Evolutionary conservation across 2,113 vertebrate genomes (phyloP), one percentile per base, ranked within the genome.

Genomic region (Apaloderma vittatum): DNA sequence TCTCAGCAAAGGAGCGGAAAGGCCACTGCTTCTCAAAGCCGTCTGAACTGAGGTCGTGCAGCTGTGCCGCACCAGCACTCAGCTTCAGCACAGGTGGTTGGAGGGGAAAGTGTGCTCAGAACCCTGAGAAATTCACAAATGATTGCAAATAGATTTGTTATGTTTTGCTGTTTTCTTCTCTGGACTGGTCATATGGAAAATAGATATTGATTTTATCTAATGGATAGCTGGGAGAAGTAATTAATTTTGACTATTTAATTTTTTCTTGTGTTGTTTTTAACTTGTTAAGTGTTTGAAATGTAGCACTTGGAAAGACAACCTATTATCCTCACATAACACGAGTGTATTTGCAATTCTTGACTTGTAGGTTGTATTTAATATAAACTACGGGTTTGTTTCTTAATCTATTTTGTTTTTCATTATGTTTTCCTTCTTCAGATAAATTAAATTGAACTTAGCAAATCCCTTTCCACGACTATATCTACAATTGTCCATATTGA

Each of bases 221-320:
- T 78, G n/a, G 29, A 43, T 90, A 78, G 37, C 34, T 81, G n/a
- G 34, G 23, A 95, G 16, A 91, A 81, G 52, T 87, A 91, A 87
- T 93, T 85, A 90, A 85, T 96, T 95, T 87, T 91, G 87, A 77
- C 30, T 58, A 46, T 87, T 80, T 91, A 73, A 78, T 93, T 94
- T 84, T 86, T 93, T 78, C 48, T 76, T 72, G 24, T 55, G 43
- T 51, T 81, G 21, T 78, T 94, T 91, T 78, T 87, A 78, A 43
- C 46, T 75, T 85, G 24, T 62, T 91, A 75, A 90, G 29, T 61
- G 29, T 75, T 82, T 90, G 48, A 91, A 95, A 85, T 2, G 1
- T 89, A 52, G 20, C 61, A 55, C 46, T 86, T 85, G 32, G 43
- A 89, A 74, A 72, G 61, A 48, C 57, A 81, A 32, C n/a, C 27